Evolutionary conservation across 2,888 invertebrate species (phyloP), one percentile per base, ranked within the genome.

Genomic region (Perizoma affinitatum): DNA sequence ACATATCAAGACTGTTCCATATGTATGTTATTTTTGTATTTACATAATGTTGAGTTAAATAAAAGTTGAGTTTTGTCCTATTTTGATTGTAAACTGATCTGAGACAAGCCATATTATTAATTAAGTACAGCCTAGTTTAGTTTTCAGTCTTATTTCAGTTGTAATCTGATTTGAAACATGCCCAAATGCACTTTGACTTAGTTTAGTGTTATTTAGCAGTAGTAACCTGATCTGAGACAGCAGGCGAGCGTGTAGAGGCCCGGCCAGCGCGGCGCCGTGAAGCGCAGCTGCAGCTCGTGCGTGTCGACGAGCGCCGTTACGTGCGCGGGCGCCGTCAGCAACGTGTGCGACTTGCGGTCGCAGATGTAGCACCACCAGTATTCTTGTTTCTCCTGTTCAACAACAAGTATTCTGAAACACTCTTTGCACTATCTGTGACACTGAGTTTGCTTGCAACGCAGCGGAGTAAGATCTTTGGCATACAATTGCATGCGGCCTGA

Each of bases 311-410:
- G 94, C 84, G 97, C 97, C 56, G 99, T 99, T 65, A 99, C 96
- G 81, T 98, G 96, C 82, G 97, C 96, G 45, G 99, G 99, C 71
- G 97, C 96, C 52, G 99, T 98, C 70, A 99, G 94, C 73, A 99
- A 91, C 65, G 97, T 96, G 82, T 96, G 96, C 70, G 96, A 97
- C 90, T 98, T 99, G 75, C 97, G 95, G 92, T 99, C 99, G 88
- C 97, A 97, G 73, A 99, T 96, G 87, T 99, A 99, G 69, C 99
- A 96, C 99, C 99, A 99, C 99, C 99, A 99, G 90, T 97, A 99
- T 88, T 99, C 99, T 84, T 98, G 98, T 84, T 99, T 92, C 74
- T 92, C 91, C 91, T 92, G 65, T n/a, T 53, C 41, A 67, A 48
- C 7, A 43, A 40, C 33, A 44, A 58, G 41, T 49, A 36, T 47